Evolutionary conservation across 30 jellyfish, hydroid and myxozoan genomes (phyloP), one percentile per base, ranked within the genome.

Genomic region (Aurelia aurita): DNA sequence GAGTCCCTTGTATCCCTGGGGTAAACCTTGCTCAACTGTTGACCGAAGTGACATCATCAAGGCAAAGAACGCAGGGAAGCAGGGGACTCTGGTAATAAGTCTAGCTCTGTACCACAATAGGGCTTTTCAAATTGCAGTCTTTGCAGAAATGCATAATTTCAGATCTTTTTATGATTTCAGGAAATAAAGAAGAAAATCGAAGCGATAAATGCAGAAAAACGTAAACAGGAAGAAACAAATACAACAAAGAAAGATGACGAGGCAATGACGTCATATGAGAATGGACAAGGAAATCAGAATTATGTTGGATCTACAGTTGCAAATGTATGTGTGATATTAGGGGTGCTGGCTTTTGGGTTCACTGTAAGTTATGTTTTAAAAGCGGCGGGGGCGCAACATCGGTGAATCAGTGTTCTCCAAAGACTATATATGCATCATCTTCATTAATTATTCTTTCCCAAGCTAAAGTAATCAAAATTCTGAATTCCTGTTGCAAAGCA

Each of bases 291-390:
- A 2, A 71, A 69, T 34, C 90, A 82, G 3, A 73, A 93, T 64
- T 88, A 95, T 22, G 43, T 90, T 19, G 98, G 99, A n/a, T 90
- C 94, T 9, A 86, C 96, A 25, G 86, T 95, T 75, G 98, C 99
- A 23, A 95, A 95, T 86, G 88, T 95, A 12, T 95, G 99, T 82
- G 96, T 95, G 7, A 85, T 95, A 21, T 58, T 95, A 44, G 99
- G 99, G 77, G 96, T 95, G 51, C 90, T 96, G 18, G 93, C 96
- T 3, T 95, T 95, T 79, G 99, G 98, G 12, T 81, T 95, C 28
- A 90, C 98, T 6, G 99, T 95, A 22, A 90, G 96, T 58, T 95
- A 95, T 80, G 98, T 95, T 4, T 63, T 95, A 27, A 95, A 87
- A 66, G 97, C 98, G 25, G 99, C 91, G 5, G 89, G 91, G 21